Base-by-base conservation (phyloP, 2,888 invertebrate genomes). In the Acronicta psi region DNA sequence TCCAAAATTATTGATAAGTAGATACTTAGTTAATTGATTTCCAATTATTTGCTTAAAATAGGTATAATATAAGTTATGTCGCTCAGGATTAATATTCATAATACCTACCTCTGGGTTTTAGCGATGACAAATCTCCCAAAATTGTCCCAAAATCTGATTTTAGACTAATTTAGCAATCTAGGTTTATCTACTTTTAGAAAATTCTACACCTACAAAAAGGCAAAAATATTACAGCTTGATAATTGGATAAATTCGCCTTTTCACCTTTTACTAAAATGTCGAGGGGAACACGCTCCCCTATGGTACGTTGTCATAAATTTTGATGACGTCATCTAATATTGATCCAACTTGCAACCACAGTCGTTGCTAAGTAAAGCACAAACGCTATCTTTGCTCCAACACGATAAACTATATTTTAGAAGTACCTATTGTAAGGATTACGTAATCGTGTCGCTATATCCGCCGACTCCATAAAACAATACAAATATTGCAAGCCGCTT, bases 321-420 rank as follows among this genome's bases (percentile, higher is more conserved):
- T 56, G 43, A 66, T 75, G 79, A 76, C 87, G 85, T 84, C 85
- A 85, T 59, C 53, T 64, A 62, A 73, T 88, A 90, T 91, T 82
- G 91, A 90, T 87, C 82, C 80, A 89, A 85, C 86, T 73, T 70
- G 55, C 68, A 66, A 63, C 55, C 59, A 56, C 60, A 63, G 58
- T 67, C 63, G 86, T 84, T 82, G 67, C 82, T 64, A 79, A 68
- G 80, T 64, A 66, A 66, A 50, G 43, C 38, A 59, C 38, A 40
- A 59, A 23, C 56, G 50, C 42, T 47, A 59, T 47, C 60, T 50
- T 29, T 54, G 38, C 49, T 54, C 44, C 38, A 56, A 59, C 57
- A 57, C 0, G 34, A n/a, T 5, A 34, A 42, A 43, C 40, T 37
- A 49, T 42, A 62, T 67, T 78, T 59, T 59, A 46, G 53, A 44